phyloP scores from a whole-genome alignment of 2,888 invertebrate genomes.

The Ramazzottius varieornatus region DNA sequence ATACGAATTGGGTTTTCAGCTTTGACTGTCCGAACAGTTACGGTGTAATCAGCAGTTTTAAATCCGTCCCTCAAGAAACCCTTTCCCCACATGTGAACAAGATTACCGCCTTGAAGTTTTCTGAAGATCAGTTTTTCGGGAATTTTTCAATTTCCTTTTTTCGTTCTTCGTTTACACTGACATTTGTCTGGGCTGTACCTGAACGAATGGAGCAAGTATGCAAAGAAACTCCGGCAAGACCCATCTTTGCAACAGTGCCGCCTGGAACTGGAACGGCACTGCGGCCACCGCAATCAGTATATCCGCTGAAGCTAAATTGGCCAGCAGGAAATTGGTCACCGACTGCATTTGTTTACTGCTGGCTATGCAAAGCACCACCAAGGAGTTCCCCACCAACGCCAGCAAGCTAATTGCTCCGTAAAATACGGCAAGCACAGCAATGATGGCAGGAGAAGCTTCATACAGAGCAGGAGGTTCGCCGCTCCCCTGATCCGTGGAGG shows the following conservation, averaged over 20 bases:
- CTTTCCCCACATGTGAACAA: too few relatives aligned
- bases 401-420: slow-evolving; percentile 55
- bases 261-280: slow-evolving; percentile 68
- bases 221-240: slow-evolving; percentile 60
- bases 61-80: too few relatives aligned
- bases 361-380: slow-evolving; percentile 59
- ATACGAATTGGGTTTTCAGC: too few relatives aligned
- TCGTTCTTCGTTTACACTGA: neutral
- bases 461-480: neutral
- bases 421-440: slow-evolving; percentile 43
- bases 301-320: slow-evolving; percentile 57
- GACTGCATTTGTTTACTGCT: slow-evolving; percentile 49
- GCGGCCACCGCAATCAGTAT: slow-evolving; percentile 58
- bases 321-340: slow-evolving; percentile 55
- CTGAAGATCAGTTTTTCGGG: neutral
- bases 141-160: neutral
- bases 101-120: too few relatives aligned
- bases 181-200: neutral
- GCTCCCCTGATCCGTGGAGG: too few relatives aligned
- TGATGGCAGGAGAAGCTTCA: slow-evolving; percentile 39
- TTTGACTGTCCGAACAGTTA: too few relatives aligned
- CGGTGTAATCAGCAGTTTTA: too few relatives aligned
- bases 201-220: slow-evolving; percentile 60
- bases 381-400: slow-evolving; percentile 50
- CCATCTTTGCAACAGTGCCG: slow-evolving; percentile 60